A percentile compares a stretch with the other conserved stretches of the same genome.
Conservation (phyloP, 2,888 invertebrate species). For the Parnassius mnemosyne region DNA sequence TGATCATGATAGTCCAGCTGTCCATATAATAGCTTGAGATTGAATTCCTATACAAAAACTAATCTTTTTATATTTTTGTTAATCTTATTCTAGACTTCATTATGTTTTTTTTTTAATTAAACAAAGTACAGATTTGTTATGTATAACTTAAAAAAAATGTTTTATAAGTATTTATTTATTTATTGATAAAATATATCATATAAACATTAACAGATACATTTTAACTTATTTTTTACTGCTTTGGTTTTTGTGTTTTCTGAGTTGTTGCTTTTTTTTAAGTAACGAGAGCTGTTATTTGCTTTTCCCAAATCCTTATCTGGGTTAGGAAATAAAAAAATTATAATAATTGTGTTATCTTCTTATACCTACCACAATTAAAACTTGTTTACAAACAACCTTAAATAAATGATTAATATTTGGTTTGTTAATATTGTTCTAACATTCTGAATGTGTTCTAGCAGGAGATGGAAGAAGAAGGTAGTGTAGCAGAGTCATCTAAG, state of each 20-base stretch:
- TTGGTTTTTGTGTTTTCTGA: background rate
- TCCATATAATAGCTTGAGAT: conserved; percentile 27
- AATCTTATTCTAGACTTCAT: conserved; percentile 13
- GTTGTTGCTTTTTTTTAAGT: background rate
- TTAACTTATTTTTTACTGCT: background rate
- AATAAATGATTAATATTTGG: background rate
- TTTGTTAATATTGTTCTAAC: conserved; percentile 1
- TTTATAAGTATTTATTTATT: background rate
- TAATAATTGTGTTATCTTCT: background rate
- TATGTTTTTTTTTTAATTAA: conserved; percentile 9
- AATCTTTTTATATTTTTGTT: conserved; percentile 22
- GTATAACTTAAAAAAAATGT: conserved; percentile 4
- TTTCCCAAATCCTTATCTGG: too few species aligned
- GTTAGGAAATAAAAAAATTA: too few species aligned
- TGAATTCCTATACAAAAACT: conserved; percentile 28
- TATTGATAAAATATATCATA: too few species aligned
- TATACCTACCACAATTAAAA: background rate
- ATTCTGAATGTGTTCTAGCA: conserved; percentile 51
- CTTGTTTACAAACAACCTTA: background rate
- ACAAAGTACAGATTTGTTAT: conserved; percentile 20
- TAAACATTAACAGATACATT: background rate
- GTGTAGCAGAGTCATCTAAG: conserved; percentile 70
- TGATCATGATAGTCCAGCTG: conserved; percentile 28
- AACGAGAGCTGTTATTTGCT: too few species aligned
- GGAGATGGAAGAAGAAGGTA: conserved; percentile 77